Base-by-base conservation (phyloP, 2,113 vertebrate species). In the Penelope pileata region DNA sequence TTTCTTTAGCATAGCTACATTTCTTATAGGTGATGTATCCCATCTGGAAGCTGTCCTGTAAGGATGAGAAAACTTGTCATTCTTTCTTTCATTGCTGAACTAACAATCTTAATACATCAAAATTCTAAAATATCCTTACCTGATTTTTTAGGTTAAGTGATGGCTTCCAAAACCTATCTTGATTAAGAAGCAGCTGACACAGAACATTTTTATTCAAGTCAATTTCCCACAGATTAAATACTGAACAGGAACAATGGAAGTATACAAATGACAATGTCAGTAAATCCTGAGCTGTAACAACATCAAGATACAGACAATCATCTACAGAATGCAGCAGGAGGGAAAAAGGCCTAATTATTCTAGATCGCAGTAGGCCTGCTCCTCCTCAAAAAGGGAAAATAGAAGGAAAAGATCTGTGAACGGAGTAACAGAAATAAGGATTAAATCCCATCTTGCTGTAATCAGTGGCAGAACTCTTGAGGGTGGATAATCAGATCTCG, bases 181-280 rank as follows among this genome's bases (percentile, higher is more conserved):
- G 82, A 64, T 84, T 90, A 88, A 92, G 83, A 90, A 96, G 34
- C 54, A 36, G 53, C 7, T 86, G 68, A 89, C 14, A 74, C 43
- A 51, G 6, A 78, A 42, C 34, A 83, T 80, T 64, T 78, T 40
- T 54, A 54, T 56, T 85, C 84, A 47, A 95, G 29, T 45, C 56
- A 63, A 16, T 76, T 70, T 86, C 42, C 75, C 19, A 27, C 9
- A 4, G 54, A 89, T 68, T 81, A 96, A 96, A 81, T 78, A 51
- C 13, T 80, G 45, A 84, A 32, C 7, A 40, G 42, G 18, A 67
- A 24, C 60, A 86, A 76, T 43, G 80, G 60, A 67, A 51, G 38
- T 27, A 13, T 27, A 78, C 30, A 83, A 83, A 70, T 53, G 47
- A 83, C 40, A 54, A 9, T 3, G 27, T 32, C 54, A 64, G 63